Conservation (phyloP, 2,113 vertebrate genomes). For the Lasiurus borealis region DNA sequence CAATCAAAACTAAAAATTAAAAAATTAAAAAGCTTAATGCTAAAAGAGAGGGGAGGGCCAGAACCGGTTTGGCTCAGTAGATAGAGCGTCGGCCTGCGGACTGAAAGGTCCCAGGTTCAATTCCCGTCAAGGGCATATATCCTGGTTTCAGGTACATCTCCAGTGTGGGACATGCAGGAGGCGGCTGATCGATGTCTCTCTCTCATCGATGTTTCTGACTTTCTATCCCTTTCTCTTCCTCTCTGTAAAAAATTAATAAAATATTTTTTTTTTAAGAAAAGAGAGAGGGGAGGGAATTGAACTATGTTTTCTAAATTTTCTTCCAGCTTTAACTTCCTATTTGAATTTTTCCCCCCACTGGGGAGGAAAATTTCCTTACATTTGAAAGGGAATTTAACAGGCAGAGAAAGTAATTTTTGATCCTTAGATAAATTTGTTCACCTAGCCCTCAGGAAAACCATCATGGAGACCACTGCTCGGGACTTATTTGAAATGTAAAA, state of each 20-base stretch:
- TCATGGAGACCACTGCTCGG: background rate
- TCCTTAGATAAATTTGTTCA: conserved; percentile 56
- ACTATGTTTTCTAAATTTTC: conserved; percentile 41
- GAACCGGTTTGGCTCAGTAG: too few relatives aligned
- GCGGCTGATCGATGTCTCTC: too few relatives aligned
- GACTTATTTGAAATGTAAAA: conserved; percentile 59
- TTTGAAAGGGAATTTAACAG: conserved; percentile 49
- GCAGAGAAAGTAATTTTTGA: conserved; percentile 61
- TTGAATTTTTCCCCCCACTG: background rate
- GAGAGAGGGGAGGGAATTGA: conserved; percentile 2
- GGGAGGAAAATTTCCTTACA: background rate
- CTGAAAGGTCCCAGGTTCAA: too few relatives aligned
- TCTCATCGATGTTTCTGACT: too few relatives aligned
- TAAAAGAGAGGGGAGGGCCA: too few relatives aligned
- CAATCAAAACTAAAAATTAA: background rate
- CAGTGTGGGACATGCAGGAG: too few relatives aligned
- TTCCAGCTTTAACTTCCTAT: conserved; percentile 35
- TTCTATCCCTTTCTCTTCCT: too few relatives aligned
- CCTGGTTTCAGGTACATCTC: too few relatives aligned
- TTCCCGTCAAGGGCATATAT: too few relatives aligned
- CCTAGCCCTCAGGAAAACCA: conserved; percentile 55
- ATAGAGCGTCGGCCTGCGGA: too few relatives aligned
- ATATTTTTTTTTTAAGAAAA: too few relatives aligned
- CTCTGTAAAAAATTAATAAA: too few relatives aligned
- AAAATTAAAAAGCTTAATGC: background rate